Base-by-base conservation (phyloP, 2,113 vertebrate genomes). In the Otolemur garnettii region DNA sequence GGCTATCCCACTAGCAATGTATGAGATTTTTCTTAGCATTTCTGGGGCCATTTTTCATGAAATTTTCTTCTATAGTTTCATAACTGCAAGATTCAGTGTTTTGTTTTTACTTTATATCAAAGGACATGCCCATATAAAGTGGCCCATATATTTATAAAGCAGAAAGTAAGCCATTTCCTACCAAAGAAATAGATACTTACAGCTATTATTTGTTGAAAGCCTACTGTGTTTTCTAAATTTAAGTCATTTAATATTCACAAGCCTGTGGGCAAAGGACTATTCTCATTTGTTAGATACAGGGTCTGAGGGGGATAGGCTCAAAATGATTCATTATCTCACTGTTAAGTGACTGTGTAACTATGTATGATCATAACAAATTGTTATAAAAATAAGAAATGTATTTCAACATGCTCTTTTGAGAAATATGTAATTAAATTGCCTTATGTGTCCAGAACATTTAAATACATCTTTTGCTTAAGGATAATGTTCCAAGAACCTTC, bases 81-180 rank as follows among this genome's bases (percentile, higher is more conserved):
- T 57, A 35, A 81, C 14, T 35, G 22, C 42, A 82, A 59, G n/a
- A 45, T 50, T 84, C 5, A 74, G 90, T 87, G 12, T 78, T n/a
- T 86, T 87, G 21, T 82, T 87, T 91, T 69, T 57, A 91, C 8
- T 69, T 26, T 57, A 13, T 90, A 59, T 87, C 33, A 78, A 79
- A 55, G 71, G 28, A 86, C 1, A 50, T 30, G 4, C 55, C 24
- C 42, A 50, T 71, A 24, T 62, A 68, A 71, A 42, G 0, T 83
- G 18, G 80, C 60, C 68, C 53, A 42, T 42, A 45, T 75, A 45
- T 84, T 68, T 72, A 35, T 30, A 91, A 82, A 90, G 69, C 18
- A 35, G 13, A 82, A 53, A 81, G 35, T 38, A 68, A 87, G 68
- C 33, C 2, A 42, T 71, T 69, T 33, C 10, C 57, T 93, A 59